Evolutionary conservation across 53 echinoderm and acorn worm species (phyloP).

Genomic region (Mesocentrotus franciscanus): DNA sequence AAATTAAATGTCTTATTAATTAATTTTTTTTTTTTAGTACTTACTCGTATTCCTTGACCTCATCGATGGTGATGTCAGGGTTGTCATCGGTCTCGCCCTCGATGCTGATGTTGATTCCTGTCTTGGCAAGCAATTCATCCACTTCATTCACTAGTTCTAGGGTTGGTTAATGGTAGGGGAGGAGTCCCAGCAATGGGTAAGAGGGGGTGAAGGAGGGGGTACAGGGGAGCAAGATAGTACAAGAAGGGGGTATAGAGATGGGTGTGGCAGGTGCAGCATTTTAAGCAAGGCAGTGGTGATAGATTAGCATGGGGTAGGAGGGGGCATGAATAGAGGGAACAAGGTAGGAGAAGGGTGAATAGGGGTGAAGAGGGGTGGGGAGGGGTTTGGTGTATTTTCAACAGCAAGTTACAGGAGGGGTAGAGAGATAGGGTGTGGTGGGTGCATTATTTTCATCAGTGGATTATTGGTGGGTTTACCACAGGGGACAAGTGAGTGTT

Average conservation of each 20-base stretch:
- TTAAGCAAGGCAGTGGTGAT: slow-evolving; percentile 1
- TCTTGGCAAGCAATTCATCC: slow-evolving; percentile 95
- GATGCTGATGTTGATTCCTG: slow-evolving; percentile 88
- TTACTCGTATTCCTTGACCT: slow-evolving; percentile 94
- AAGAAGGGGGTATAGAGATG: slow-evolving; percentile 29
- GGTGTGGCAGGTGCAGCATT: slow-evolving; percentile 1
- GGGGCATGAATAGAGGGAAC: not conserved
- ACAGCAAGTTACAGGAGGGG: no score
- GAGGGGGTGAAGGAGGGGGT: not conserved
- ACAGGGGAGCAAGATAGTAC: not conserved
- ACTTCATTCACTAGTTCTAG: slow-evolving; percentile 95
- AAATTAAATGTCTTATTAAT: no score
- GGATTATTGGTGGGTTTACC: no score
- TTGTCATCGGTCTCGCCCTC: slow-evolving; percentile 96
- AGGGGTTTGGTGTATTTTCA: not conserved
- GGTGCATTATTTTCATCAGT: no score
- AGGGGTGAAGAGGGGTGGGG: not conserved
- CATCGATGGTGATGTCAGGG: slow-evolving; percentile 97
- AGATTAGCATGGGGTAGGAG: not conserved
- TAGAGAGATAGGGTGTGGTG: no score
- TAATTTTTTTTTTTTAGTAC: not conserved
- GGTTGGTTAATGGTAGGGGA: slow-evolving; percentile 40
- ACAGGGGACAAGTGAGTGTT: no score
- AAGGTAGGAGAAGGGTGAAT: not conserved
- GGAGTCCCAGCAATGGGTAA: slow-evolving; percentile 10